Evolutionary conservation across 2,113 vertebrate genomes (phyloP), one percentile per base, ranked within the genome.

Genomic region (Okapia johnstoni): DNA sequence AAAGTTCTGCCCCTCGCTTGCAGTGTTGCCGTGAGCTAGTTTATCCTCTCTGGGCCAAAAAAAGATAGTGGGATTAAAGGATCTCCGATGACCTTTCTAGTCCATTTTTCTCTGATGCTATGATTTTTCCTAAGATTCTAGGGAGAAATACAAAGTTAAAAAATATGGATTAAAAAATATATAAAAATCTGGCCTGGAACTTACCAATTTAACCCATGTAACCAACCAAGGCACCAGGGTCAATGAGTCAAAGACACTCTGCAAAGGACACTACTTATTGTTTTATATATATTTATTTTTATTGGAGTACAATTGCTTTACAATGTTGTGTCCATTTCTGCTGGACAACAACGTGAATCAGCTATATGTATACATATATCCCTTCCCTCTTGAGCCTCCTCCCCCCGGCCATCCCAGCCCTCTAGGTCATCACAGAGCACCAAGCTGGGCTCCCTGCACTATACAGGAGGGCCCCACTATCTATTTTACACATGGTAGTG

Each of bases 121-220:
- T 66, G 61, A 48, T 36, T 89, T 50, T 84, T 28, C 63, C 63
- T 92, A 55, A 97, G 28, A 92, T 92, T 87, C 15, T 36, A 60
- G 50, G 28, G 28, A 92, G 28, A 94, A 95, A 91, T n/a, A 54
- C 0, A 61, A 97, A 79, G 16, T 84, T 88, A 28, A 66, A 87
- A 60, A 85, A 90, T 43, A 54, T n/a, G 21, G 23, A 40, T 55
- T 85, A 81, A 85, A 95, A 66, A 25, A 85, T 50, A 77, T 70
- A 40, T 76, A 33, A 58, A 93, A 95, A 70, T 83, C 25, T 91
- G 16, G 36, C 19, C 6, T 84, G 43, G 10, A 94, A 66, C 1
- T 25, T 88, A 46, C 15, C 70, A 14, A 85, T 50, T 92, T 58
- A 87, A 55, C 23, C 7, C 63, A 63, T 13, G 48, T 85, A 92